Evolutionary conservation across 2,797 vertebrate species (phyloP).

Genomic region (Eremophila alpestris): DNA sequence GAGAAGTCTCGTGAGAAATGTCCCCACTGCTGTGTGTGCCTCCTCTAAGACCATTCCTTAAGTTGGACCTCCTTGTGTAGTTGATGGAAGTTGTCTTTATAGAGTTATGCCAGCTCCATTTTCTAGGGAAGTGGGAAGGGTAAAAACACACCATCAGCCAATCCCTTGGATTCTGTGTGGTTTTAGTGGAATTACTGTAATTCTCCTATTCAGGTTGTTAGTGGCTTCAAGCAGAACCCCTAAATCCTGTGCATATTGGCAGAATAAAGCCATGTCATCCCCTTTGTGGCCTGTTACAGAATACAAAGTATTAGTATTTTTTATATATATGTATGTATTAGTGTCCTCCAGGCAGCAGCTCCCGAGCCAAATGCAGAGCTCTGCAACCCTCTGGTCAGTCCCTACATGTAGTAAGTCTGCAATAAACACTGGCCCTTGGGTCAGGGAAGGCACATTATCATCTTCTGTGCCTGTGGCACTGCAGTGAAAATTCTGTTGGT

Average conservation of each 20-base stretch:
- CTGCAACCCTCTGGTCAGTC: not conserved
- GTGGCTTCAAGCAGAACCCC: constrained; percentile 22
- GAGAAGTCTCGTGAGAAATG: not conserved
- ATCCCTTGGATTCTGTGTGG: constrained; percentile 7
- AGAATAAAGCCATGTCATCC: constrained; percentile 47
- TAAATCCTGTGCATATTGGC: constrained; percentile 53
- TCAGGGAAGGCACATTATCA: not conserved
- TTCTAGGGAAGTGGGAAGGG: not conserved
- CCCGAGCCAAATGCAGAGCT: not conserved
- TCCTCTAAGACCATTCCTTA: not conserved
- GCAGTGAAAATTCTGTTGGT: not conserved
- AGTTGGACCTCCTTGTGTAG: not conserved
- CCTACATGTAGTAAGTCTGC: not conserved
- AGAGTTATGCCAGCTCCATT: not conserved
- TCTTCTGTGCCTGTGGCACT: not conserved
- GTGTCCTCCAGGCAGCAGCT: not conserved
- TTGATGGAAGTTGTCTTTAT: not conserved
- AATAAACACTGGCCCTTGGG: not conserved
- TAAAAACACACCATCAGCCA: not conserved
- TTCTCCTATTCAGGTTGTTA: constrained; percentile 42
- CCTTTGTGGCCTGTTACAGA: not conserved
- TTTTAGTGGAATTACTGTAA: constrained; percentile 57
- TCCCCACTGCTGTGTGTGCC: not conserved
- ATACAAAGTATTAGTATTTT: not conserved
- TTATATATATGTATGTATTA: not conserved